Percentiles rank a stretch among this genome's conserved stretches.
phyloP scores from a whole-genome alignment of 2,888 invertebrate species.

The Cylloceria caligata region DNA sequence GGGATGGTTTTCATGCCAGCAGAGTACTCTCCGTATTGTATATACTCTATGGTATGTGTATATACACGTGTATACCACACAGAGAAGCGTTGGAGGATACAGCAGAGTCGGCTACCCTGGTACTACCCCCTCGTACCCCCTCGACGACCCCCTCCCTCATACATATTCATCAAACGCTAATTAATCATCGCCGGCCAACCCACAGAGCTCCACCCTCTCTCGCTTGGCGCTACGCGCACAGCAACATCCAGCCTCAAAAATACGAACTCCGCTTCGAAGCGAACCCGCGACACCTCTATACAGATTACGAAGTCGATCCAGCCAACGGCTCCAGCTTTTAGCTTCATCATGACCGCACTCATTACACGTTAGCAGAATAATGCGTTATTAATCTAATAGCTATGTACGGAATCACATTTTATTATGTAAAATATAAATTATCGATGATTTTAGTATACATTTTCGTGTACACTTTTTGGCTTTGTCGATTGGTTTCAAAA shows the following conservation, averaged over 20 bases:
- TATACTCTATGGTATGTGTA: constrained; percentile 28
- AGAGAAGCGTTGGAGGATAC: constrained; percentile 42
- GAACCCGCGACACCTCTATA: constrained; percentile 49
- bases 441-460: no score
- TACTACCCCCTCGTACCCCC: constrained; percentile 52
- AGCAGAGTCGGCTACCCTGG: constrained; percentile 59
- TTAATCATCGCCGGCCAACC: constrained; percentile 83
- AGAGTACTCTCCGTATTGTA: constrained; percentile 58
- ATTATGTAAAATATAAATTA: background rate
- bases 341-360: constrained; percentile 28
- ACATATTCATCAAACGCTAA: constrained; percentile 85
- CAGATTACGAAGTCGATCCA: constrained; percentile 65
- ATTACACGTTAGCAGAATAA: constrained; percentile 9
- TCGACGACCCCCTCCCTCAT: constrained; percentile 78
- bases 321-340: constrained; percentile 14
- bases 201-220: constrained; percentile 68
- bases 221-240: constrained; percentile 2
- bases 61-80: constrained; percentile 11
- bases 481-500: no score
- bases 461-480: no score
- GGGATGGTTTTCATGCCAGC: constrained; percentile 70
- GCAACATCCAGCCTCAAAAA: constrained; percentile 53
- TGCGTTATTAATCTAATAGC: constrained; percentile 6
- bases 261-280: constrained; percentile 51
- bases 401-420: constrained; percentile 1